Evolutionary conservation across 1,140 invertebrate species (phyloP).

Genomic region (Propsilocerus akamusi): DNA sequence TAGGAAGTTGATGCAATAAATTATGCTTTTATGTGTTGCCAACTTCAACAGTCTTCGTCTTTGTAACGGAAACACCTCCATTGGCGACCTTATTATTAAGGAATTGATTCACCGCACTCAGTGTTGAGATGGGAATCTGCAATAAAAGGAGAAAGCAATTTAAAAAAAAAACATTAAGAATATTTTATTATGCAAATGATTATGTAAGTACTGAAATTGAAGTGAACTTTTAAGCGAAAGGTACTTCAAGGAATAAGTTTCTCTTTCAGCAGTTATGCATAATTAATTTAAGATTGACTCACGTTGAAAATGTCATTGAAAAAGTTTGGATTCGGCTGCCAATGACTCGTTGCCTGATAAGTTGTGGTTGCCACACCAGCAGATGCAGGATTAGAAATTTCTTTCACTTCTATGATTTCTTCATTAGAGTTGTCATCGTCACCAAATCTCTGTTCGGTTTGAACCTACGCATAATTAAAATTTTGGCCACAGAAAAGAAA

Average conservation of each 20-base stretch:
- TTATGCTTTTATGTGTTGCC: too few species aligned
- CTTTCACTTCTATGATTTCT: too few species aligned
- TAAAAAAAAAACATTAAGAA: not conserved
- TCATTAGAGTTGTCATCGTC: too few species aligned
- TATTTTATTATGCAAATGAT: not conserved
- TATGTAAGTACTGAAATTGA: not conserved
- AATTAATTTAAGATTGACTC: not conserved
- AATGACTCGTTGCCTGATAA: not conserved
- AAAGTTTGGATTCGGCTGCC: not conserved
- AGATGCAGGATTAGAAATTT: too few species aligned
- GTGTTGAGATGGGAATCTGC: not conserved
- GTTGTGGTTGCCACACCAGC: not conserved
- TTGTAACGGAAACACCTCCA: not conserved
- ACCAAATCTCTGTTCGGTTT: too few species aligned
- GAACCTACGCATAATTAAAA: too few species aligned
- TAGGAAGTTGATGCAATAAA: too few species aligned
- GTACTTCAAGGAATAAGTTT: not conserved
- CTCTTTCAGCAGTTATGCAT: not conserved
- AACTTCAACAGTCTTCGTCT: slow-evolving; percentile 4
- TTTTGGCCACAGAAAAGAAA: too few species aligned
- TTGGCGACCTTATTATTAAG: not conserved
- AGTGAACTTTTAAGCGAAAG: not conserved
- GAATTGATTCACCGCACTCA: not conserved
- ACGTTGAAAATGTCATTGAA: not conserved
- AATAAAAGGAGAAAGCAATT: not conserved